Base-by-base conservation (phyloP, 2,888 invertebrate species). In the Lasioglossum malachurum region DNA sequence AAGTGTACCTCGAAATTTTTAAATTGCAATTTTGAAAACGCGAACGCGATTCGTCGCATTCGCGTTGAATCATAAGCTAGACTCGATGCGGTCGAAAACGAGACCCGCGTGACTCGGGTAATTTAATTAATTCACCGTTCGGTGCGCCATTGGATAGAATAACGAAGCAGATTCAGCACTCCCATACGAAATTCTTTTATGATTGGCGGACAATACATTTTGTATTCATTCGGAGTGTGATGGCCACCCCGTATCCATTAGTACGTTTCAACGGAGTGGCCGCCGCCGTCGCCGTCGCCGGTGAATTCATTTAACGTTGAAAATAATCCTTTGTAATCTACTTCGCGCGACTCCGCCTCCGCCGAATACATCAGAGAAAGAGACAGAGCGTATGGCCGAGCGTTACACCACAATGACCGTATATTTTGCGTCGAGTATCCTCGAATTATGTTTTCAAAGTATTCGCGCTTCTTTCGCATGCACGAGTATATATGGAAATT, bases 301-400 rank as follows among this genome's bases (percentile, higher is more conserved):
- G 75, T 64, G 87, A 89, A 88, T 88, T 87, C 84, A 87, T 87
- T 87, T 88, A 88, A 87, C 82, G 82, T 78, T 81, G 84, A 80
- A 84, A 89, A 88, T 89, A 89, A 89, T 88, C 87, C 82, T 82
- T 83, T 88, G 77, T 85, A 89, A 84, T 88, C 82, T 79, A 76
- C 82, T 81, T 67, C 53, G 64, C 44, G 41, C 67, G 78, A 80
- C 60, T 71, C 80, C 57, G 76, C 31, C 64, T 64, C 64, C 64
- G 31, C 16, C 31, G 4, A 57, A 57, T n/a, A 57, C n/a, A 57
- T 57, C n/a, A 10, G 57, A 12, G n/a, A 4, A 4, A 16, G 46
- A 46, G 46, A 4, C 16, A 4, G 46, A 46, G 7, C 27, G 16
- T 41, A 41, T 41, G 16, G 46, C 38, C 23, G 10, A 10, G 27